Evolutionary conservation across 2,113 vertebrate species (phyloP).

Genomic region (Ahaetulla prasina): DNA sequence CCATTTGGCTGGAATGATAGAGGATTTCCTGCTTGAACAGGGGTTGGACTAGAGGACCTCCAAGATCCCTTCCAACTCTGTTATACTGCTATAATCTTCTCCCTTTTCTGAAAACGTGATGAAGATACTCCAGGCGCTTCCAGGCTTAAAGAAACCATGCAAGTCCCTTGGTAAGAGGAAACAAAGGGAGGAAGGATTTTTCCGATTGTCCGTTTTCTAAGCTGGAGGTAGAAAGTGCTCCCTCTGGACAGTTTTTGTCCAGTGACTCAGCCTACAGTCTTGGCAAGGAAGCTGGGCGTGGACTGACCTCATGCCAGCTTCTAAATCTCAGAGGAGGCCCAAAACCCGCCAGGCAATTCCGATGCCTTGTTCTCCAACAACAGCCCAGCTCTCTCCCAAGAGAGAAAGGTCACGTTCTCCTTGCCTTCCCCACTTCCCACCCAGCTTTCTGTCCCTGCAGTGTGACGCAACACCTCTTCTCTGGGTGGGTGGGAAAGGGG

Average conservation of each 20-base stretch:
- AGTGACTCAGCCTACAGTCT: not conserved
- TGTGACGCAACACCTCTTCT: not conserved
- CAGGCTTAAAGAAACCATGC: not conserved
- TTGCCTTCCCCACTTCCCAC: not conserved
- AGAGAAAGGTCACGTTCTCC: not conserved
- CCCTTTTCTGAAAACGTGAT: not conserved
- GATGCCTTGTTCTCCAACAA: not conserved
- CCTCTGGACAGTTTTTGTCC: not conserved
- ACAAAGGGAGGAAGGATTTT: not conserved
- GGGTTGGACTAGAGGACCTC: not conserved
- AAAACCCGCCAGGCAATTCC: not conserved
- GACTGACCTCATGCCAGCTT: not conserved
- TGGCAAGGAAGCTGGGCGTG: not conserved
- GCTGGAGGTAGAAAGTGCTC: not conserved
- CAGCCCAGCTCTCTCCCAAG: not conserved
- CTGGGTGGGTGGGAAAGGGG: not conserved
- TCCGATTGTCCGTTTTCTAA: not conserved
- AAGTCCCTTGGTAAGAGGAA: not conserved
- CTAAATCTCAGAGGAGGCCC: not conserved
- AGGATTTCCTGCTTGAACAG: not conserved
- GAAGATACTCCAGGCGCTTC: not conserved
- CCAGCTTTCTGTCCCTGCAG: not conserved
- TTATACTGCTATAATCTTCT: not conserved
- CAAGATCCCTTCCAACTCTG: not conserved
- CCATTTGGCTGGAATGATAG: not conserved